Percentiles rank a stretch among this genome's conserved stretches.
These are phyloP conservation scores for Micronycteris hirsuta DNA, from an alignment of 2,113 vertebrate species.

Conservation along the genomic window DNA sequence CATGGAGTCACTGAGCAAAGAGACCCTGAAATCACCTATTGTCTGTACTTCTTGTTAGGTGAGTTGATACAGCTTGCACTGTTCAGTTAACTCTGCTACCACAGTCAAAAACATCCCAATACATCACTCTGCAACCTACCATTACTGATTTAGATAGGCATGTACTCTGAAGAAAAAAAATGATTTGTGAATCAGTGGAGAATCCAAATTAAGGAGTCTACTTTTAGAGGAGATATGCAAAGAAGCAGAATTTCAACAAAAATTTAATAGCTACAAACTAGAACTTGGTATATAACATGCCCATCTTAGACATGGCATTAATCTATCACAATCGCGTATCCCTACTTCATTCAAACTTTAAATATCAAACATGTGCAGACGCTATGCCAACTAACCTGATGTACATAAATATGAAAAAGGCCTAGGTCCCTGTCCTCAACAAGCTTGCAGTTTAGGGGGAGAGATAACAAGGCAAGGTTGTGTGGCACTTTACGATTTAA, in stretches of 20 bases:
- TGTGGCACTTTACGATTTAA: background rate
- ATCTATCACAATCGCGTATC: background rate
- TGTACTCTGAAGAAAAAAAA: background rate
- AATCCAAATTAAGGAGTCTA: conserved; percentile 1
- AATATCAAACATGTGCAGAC: background rate
- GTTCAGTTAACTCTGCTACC: background rate
- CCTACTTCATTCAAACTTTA: background rate
- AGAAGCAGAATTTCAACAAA: conserved; percentile 23
- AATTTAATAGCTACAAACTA: conserved; percentile 7
- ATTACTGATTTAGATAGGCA: background rate
- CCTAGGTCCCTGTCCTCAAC: background rate
- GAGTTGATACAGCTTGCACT: background rate
- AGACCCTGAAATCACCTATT: background rate
- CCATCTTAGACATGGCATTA: background rate
- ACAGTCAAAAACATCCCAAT: background rate
- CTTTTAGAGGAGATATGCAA: background rate
- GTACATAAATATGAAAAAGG: background rate
- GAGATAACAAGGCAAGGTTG: background rate
- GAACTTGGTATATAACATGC: background rate
- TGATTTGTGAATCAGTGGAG: background rate
- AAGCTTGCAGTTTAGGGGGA: background rate
- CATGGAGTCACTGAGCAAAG: background rate
- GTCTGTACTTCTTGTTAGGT: background rate
- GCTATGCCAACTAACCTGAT: background rate
- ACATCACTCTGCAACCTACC: background rate